Evolutionary conservation across 2,888 invertebrate genomes (phyloP), one percentile per base, ranked within the genome.

Genomic region (Lasioglossum figueresi): DNA sequence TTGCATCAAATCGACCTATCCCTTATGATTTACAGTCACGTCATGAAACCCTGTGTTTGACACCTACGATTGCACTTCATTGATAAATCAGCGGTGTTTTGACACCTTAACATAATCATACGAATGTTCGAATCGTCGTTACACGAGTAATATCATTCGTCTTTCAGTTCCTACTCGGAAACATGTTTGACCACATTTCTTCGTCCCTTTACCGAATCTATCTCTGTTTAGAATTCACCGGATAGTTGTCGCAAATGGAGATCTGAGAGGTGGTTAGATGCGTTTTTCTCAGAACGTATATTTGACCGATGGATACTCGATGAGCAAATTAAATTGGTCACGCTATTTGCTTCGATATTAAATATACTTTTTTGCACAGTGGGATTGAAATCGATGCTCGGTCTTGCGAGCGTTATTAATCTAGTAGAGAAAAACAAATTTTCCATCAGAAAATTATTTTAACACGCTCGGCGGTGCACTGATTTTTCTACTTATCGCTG

Each of bases 71-170:
- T 48, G 19, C 74, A 23, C 1, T 2, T 43, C 37, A 8, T 27
- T 19, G 79, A 70, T 83, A 76, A 79, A 59, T 63, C 79, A 48
- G 68, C 68, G 37, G 16, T 76, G 71, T 76, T 79, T 78, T 34
- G 66, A 79, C 71, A 52, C 68, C 34, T 56, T 27, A 48, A 76
- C 75, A 66, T 27, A 75, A 19, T 19, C 43, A 23, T 37, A 34
- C 73, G 52, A 45, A 37, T 59, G 63, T 80, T 45, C 71, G 73
- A 72, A 81, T 84, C 82, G 76, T 74, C 63, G 73, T 66, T 79
- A 43, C 72, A 78, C 79, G 79, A 56, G 71, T 79, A 76, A 73
- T 76, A 79, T 79, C 83, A 59, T 79, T 59, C 79, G 72, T 83
- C 68, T 66, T 68, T 68, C 68, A 34, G 68, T 68, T 68, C 37